Percentiles rank a stretch among this genome's conserved stretches.
Evolutionary conservation across 1,140 invertebrate species (phyloP).

Genomic region (Zophobas morio): DNA sequence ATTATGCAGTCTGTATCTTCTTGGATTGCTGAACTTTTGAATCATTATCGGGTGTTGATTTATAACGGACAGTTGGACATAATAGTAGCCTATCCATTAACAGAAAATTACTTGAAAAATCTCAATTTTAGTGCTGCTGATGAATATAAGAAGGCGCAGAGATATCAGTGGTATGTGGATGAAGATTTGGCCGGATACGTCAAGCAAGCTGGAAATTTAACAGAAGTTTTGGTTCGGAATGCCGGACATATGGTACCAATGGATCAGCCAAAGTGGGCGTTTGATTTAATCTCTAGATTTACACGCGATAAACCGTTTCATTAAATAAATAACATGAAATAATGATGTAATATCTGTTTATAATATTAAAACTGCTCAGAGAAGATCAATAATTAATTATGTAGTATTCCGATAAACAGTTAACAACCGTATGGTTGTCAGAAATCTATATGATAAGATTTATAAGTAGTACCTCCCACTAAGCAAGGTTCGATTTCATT

Average conservation of each 20-base stretch:
- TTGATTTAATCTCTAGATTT: constrained; percentile 84
- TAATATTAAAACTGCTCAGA: constrained; percentile 20
- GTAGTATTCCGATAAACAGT: no score
- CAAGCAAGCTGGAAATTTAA: constrained; percentile 79
- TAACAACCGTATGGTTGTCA: no score
- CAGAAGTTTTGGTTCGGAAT: constrained; percentile 82
- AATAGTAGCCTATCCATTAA: constrained; percentile 85
- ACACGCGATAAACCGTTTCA: constrained; percentile 72
- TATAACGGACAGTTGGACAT: constrained; percentile 91
- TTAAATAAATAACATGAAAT: constrained; percentile 27
- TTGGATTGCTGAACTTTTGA: constrained; percentile 80
- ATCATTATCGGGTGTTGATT: constrained; percentile 77
- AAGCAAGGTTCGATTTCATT: no score
- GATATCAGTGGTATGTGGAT: constrained; percentile 78
- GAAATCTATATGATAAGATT: no score
- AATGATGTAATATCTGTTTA: not conserved
- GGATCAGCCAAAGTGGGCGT: constrained; percentile 84
- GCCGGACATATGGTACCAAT: constrained; percentile 87
- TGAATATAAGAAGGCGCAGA: constrained; percentile 74
- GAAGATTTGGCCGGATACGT: constrained; percentile 82
- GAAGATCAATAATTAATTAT: no score
- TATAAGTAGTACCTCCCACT: no score
- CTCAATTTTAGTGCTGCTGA: constrained; percentile 76
- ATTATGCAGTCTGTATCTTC: constrained; percentile 87
- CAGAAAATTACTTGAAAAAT: constrained; percentile 78